Evolutionary conservation across 1,140 invertebrate genomes (phyloP).

Genomic region (Meloidogyne chitwoodi): DNA sequence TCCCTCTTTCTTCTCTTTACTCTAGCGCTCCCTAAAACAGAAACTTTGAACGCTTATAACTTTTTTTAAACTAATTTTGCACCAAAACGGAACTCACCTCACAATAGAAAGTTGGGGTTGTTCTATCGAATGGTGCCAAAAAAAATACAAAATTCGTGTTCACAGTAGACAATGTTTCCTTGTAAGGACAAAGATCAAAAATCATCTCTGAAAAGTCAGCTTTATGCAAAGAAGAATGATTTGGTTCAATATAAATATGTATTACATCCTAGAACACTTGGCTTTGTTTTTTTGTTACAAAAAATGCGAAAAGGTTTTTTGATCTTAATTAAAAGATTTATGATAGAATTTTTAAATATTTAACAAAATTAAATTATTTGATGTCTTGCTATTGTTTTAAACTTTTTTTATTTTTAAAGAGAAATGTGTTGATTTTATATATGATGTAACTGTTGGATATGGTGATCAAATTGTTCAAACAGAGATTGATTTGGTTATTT

Average conservation of each 20-base stretch:
- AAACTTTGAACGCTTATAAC: no score
- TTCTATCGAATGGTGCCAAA: no score
- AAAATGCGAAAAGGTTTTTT: constrained; percentile 67
- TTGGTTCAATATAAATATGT: constrained; percentile 71
- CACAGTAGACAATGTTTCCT: no score
- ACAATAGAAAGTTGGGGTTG: no score
- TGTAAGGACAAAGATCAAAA: constrained; percentile 70
- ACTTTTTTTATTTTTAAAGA: constrained; percentile 54
- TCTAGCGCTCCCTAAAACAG: no score
- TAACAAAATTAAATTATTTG: no score
- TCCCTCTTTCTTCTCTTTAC: no score
- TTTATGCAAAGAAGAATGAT: constrained; percentile 71
- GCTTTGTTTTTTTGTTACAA: constrained; percentile 72
- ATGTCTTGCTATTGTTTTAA: not conserved
- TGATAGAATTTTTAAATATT: no score
- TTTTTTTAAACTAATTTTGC: no score
- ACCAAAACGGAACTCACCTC: no score
- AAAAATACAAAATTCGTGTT: no score
- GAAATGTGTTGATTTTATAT: constrained; percentile 70
- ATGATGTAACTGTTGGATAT: constrained; percentile 76
- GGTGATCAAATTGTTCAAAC: constrained; percentile 70
- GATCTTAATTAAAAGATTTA: not conserved
- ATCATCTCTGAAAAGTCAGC: constrained; percentile 71
- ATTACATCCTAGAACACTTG: constrained; percentile 79
- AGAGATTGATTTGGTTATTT: constrained; percentile 68